Conservation (phyloP, 2,888 invertebrate genomes). For the Endotricha flammealis region DNA sequence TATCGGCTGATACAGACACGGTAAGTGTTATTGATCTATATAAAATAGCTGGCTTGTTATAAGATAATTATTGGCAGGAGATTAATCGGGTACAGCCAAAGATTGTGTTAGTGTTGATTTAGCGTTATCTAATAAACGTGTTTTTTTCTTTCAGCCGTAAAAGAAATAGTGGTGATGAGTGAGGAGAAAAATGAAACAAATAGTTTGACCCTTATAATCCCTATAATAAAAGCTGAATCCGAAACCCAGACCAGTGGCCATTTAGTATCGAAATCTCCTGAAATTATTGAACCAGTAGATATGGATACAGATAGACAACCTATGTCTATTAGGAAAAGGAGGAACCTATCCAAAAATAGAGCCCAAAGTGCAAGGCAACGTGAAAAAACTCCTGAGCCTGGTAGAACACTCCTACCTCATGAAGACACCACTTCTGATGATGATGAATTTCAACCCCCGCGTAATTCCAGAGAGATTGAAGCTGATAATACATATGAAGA, state of each 20-base stretch:
- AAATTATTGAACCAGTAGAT: slow-evolving; percentile 32
- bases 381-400: slow-evolving; percentile 73
- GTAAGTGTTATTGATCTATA: slow-evolving; percentile 57
- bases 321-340: slow-evolving; percentile 78
- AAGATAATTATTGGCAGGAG: slow-evolving; percentile 58
- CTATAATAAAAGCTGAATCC: slow-evolving; percentile 50
- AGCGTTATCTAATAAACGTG: slow-evolving; percentile 34
- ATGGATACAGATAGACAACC: slow-evolving; percentile 64
- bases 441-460: slow-evolving; percentile 50
- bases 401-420: slow-evolving; percentile 63
- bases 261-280: slow-evolving; percentile 41
- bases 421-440: slow-evolving; percentile 81
- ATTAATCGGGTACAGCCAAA: slow-evolving; percentile 51
- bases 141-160: slow-evolving; percentile 43
- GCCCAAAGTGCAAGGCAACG: slow-evolving; percentile 64
- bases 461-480: slow-evolving; percentile 64
- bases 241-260: slow-evolving; percentile 52
- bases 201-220: slow-evolving; percentile 42
- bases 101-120: slow-evolving; percentile 36
- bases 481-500: slow-evolving; percentile 70
- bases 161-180: slow-evolving; percentile 47
- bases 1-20: slow-evolving; percentile 42
- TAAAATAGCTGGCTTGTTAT: slow-evolving; percentile 38
- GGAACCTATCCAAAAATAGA: slow-evolving; percentile 79
- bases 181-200: slow-evolving; percentile 36